Base-by-base conservation (phyloP, 2,797 vertebrate genomes). In the Aythya fuligula region DNA sequence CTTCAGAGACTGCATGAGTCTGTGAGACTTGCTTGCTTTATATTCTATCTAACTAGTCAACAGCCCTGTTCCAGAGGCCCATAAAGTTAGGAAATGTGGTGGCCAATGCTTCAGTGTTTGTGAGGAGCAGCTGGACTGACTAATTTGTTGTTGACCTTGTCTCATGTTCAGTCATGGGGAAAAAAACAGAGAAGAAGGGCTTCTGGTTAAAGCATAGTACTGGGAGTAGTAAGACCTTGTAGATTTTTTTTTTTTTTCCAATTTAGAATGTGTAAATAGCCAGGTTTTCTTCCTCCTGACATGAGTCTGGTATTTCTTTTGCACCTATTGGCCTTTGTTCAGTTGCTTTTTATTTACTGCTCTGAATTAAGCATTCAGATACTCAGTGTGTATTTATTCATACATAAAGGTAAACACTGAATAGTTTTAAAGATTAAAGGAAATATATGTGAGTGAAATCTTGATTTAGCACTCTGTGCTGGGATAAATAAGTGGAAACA, bases 71-170 rank as follows among this genome's bases (percentile, higher is more conserved):
- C 39, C 66, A 6, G 14, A 57, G 47, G 58, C 56, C 70, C 56
- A 27, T 8, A 15, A 90, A 69, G 36, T 81, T 67, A 54, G 64
- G 47, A 78, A 60, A 60, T 89, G 75, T 19, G 41, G 41, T 60
- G 19, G 83, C 66, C 94, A 94, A 75, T 8, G 36, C 60, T 73
- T 9, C 21, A 32, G n/a, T 5, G 51, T 62, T 86, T 43, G 18
- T 2, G 32, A 61, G 1, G 15, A 34, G 57, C 20, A 56, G 57
- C 0, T 4, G 25, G 36, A 47, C 39, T 0, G 1, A 70, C n/a
- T 21, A 41, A 72, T 87, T 47, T 69, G n/a, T 70, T 62, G 25
- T 15, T 73, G 70, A 67, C 13, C 24, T 81, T 64, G 66, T 65
- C 66, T 58, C 67, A 47, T 16, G 64, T 65, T 93, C 71, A 61